A percentile compares a stretch with the other conserved stretches of the same genome.
Conservation (phyloP, 2,888 invertebrate genomes). For the Parnassius apollo region DNA sequence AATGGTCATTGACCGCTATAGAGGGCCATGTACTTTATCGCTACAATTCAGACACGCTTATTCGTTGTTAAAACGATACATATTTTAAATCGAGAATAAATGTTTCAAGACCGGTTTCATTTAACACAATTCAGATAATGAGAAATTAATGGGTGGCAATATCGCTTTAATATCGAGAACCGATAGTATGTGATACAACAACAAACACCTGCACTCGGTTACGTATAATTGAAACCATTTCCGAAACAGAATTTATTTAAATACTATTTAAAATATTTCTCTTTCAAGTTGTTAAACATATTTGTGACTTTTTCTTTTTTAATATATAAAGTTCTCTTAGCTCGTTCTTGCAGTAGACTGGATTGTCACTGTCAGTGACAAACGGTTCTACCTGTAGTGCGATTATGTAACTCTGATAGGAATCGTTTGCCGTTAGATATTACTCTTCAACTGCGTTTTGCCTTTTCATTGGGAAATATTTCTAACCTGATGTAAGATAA, state of each 20-base stretch:
- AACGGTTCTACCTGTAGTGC: too few relatives aligned
- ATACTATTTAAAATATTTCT: neutral
- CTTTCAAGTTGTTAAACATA: neutral
- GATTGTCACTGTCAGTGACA: too few relatives aligned
- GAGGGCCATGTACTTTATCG: neutral
- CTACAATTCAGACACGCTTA: slow-evolving; percentile 3
- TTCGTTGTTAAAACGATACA: slow-evolving; percentile 3
- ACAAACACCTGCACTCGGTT: neutral
- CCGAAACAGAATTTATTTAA: slow-evolving; percentile 1
- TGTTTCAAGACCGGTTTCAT: neutral
- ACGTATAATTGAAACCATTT: neutral
- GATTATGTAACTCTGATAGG: too few relatives aligned
- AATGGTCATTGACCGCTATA: neutral
- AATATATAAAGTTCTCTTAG: too few relatives aligned
- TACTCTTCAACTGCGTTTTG: too few relatives aligned
- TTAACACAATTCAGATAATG: slow-evolving; percentile 5
- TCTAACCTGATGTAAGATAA: too few relatives aligned
- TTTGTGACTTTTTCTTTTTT: neutral
- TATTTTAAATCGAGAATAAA: neutral
- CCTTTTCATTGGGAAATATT: too few relatives aligned
- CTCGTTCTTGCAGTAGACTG: too few relatives aligned
- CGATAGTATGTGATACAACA: slow-evolving; percentile 1
- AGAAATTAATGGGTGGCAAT: slow-evolving; percentile 6
- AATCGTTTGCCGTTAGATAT: too few relatives aligned
- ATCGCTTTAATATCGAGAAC: slow-evolving; percentile 7